Base-by-base conservation (phyloP, 2,888 invertebrate species). In the Poecilus cupreus region DNA sequence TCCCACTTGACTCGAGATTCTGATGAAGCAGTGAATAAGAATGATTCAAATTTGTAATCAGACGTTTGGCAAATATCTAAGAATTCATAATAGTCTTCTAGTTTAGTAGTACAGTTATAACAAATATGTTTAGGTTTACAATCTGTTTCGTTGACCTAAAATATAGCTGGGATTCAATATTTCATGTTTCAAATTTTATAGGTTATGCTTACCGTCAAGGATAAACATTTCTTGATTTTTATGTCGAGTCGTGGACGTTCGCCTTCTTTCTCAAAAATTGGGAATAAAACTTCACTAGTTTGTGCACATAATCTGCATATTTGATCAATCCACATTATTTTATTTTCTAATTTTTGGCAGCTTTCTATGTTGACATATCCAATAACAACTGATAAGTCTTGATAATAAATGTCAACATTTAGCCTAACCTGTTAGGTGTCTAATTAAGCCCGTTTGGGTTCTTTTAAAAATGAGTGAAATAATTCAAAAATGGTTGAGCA, bases 401-500 rank as follows among this genome's bases (percentile, higher is more conserved):
- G 16, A 54, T 10, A 49, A n/a, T 2, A 0, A 11, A 20, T 3
- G 57, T 57, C 22, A 57, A 57, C 24, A 57, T 20, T 57, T 57
- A 10, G 24, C 57, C 57, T 57, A 51, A 51, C 16, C 51, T 51
- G 22, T 60, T n/a, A 10, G 1, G 11, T 26, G 13, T 8, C 13
- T 26, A 57, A 24, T 57, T 60, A 26, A 13, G 8, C n/a, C 24
- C 60, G n/a, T 26, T 22, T 26, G n/a, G n/a, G 13, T 24, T 60
- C 26, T n/a, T 64, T n/a, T 32, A 49, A 84, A 83, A 83, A 93
- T 93, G 93, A 90, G 91, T 82, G 91, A 92, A 86, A 89, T 92
- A 85, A 88, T 93, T 83, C 90, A 91, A 86, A 90, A 90, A 85
- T 94, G 93, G 94, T 85, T 94, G 20, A 89, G 91, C 37, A 90